Evolutionary conservation across 2,113 vertebrate genomes (phyloP).

Genomic region (Nyctereutes procyonoides): DNA sequence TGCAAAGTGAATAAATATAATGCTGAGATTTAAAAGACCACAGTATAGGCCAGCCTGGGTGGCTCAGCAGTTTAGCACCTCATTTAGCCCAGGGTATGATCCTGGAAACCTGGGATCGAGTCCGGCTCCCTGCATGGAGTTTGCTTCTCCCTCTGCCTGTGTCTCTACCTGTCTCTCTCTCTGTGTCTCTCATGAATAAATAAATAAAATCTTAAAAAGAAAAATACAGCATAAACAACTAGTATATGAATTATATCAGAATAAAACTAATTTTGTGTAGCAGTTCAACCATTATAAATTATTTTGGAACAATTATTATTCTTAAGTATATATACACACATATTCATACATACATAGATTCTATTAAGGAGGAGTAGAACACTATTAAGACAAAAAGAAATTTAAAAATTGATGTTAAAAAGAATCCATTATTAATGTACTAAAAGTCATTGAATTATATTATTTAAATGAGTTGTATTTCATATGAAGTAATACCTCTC

Average conservation of each 20-base stretch:
- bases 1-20: neutral
- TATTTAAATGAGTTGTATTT: neutral
- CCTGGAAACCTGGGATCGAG: too few species aligned
- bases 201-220: too few species aligned
- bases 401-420: neutral
- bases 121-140: too few species aligned
- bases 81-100: too few species aligned
- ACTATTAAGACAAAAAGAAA: neutral
- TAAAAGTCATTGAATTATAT: neutral
- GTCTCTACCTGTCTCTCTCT: too few species aligned
- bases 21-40: constrained; percentile 2
- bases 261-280: neutral
- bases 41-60: neutral
- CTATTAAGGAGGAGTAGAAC: neutral
- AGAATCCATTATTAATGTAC: neutral
- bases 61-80: too few species aligned
- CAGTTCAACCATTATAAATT: neutral
- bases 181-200: too few species aligned
- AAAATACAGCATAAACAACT: neutral
- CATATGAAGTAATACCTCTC: neutral
- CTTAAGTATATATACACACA: neutral
- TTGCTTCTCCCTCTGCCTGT: too few species aligned
- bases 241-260: neutral
- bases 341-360: neutral
- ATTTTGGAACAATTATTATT: neutral